Evolutionary conservation across 1,140 invertebrate genomes (phyloP), one percentile per base, ranked within the genome.

Genomic region (Aricia agestis): DNA sequence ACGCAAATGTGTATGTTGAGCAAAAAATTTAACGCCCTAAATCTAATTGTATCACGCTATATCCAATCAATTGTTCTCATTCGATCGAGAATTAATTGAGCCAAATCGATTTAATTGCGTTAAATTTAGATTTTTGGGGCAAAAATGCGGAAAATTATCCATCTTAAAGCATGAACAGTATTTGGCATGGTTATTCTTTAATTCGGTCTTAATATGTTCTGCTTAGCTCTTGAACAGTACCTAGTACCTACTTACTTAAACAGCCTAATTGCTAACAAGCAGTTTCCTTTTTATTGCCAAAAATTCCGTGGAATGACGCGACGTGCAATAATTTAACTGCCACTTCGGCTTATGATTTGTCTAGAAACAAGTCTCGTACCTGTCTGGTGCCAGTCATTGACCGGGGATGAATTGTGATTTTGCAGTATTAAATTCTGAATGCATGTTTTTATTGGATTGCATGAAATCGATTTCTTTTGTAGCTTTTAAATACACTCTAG

Each of bases 391-490:
- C 73, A 86, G 87, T 88, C 85, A 82, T 85, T 90, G 87, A 52
- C 87, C 80, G 82, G 86, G 86, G 88, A 90, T 90, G 88, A 90
- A 80, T 88, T 69, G 86, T 86, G 83, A 85, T 70, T 88, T 90
- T 82, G 75, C 72, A 70, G 74, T 73, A 66, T 65, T 72, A 73
- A 74, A 83, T 78, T 83, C 72, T 79, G 76, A 73, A 73, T 78
- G 82, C 74, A 77, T 66, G 72, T 84, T 82, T 83, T 83, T 82
- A 80, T 84, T 72, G 45, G 74, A 68, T 76, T 83, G 83, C 79
- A 82, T 81, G 80, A 82, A 86, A 88, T 87, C 83, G 85, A 83
- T 88, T 87, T 88, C 83, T 85, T 85, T 80, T 85, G 71, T 82
- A 89, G 87, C 84, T 89, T 90, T 89, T 91, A 82, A 81, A 78